Conservation (phyloP, 2,888 invertebrate genomes). For the Tinea pellionella region DNA sequence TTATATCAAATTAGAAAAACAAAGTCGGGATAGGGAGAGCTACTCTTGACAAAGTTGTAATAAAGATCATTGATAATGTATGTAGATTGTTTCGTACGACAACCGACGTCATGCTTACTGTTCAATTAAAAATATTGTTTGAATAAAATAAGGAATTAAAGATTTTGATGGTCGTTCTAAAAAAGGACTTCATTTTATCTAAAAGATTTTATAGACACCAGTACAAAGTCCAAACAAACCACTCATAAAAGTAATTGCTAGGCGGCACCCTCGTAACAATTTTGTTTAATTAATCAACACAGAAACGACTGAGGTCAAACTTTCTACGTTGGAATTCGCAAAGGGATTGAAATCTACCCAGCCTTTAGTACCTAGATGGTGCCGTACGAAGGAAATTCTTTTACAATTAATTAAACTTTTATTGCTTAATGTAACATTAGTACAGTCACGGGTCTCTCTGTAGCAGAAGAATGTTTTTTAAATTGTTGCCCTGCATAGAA, state of each 20-base stretch:
- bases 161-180: too few relatives aligned
- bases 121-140: too few relatives aligned
- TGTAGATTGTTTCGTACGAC: too few relatives aligned
- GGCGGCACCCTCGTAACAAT: constrained; percentile 20
- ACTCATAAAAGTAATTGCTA: constrained; percentile 22
- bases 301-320: constrained; percentile 12
- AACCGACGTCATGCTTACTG: too few relatives aligned
- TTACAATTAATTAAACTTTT: background rate
- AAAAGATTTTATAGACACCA: constrained; percentile 4
- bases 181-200: background rate
- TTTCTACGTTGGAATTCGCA: constrained; percentile 7
- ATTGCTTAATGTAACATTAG: background rate
- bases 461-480: background rate
- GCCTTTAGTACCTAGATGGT: background rate
- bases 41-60: too few relatives aligned
- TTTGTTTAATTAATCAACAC: constrained; percentile 24
- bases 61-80: too few relatives aligned
- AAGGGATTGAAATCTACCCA: constrained; percentile 5
- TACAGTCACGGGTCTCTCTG: background rate
- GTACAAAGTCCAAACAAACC: constrained; percentile 9
- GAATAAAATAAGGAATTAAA: too few relatives aligned
- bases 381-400: background rate
- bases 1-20: too few relatives aligned
- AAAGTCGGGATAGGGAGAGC: too few relatives aligned
- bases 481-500: too few relatives aligned